phyloP scores from a whole-genome alignment of 2,797 vertebrate species.

The Lepus townsendii region DNA sequence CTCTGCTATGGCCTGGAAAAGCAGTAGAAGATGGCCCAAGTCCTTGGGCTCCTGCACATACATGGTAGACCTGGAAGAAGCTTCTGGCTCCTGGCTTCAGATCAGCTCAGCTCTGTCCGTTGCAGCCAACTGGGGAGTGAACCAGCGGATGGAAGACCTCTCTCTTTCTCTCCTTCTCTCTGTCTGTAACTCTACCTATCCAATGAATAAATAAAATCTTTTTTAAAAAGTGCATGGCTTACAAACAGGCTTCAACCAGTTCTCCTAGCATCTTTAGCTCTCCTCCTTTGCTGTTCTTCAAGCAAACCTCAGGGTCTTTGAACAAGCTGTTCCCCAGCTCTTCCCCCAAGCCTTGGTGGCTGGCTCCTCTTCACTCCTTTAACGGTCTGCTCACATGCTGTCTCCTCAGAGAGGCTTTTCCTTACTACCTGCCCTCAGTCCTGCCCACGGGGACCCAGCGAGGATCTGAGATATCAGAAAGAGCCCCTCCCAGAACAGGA shows the following conservation, averaged over 20 bases:
- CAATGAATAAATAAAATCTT: not conserved
- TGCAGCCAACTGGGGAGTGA: too few relatives aligned
- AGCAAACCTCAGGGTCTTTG: not conserved
- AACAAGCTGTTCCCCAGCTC: not conserved
- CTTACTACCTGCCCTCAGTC: not conserved
- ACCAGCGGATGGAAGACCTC: too few relatives aligned
- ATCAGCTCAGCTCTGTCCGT: too few relatives aligned
- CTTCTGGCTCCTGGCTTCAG: too few relatives aligned
- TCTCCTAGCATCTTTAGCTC: not conserved
- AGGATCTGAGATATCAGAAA: not conserved
- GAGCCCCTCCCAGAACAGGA: not conserved
- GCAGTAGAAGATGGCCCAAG: too few relatives aligned
- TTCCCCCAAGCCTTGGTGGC: not conserved
- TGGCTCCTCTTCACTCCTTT: not conserved
- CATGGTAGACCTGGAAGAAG: too few relatives aligned
- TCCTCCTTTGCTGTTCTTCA: not conserved
- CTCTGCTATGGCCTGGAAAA: too few relatives aligned
- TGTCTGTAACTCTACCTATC: too few relatives aligned
- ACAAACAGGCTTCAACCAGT: not conserved
- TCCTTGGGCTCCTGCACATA: too few relatives aligned
- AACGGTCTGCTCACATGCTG: not conserved
- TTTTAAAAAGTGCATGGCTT: not conserved
- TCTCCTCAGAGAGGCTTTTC: not conserved
- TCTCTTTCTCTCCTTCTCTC: too few relatives aligned
- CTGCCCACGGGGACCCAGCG: not conserved